A percentile compares a stretch with the other conserved stretches of the same genome.
phyloP scores from a whole-genome alignment of 2,797 vertebrate species.

The Poecilia picta region DNA sequence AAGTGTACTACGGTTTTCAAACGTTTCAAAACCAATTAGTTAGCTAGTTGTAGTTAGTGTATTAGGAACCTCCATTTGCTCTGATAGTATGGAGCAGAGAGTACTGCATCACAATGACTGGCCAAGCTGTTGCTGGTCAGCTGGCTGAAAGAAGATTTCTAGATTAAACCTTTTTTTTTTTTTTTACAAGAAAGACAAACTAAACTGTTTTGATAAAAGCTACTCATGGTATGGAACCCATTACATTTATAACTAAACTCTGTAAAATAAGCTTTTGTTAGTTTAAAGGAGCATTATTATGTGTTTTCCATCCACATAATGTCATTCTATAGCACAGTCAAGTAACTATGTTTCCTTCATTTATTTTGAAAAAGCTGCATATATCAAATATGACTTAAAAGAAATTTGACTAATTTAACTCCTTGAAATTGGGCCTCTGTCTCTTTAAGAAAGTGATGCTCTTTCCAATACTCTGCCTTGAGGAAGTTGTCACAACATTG shows the following conservation, averaged over 20 bases:
- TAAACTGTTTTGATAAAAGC: background rate
- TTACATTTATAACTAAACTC: background rate
- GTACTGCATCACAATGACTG: background rate
- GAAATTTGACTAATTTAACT: too few relatives aligned
- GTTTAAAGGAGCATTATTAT: background rate
- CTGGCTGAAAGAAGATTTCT: background rate
- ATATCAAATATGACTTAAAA: too few relatives aligned
- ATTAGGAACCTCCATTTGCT: background rate
- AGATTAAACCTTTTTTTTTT: background rate
- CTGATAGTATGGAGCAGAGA: background rate
- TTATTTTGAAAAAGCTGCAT: too few relatives aligned
- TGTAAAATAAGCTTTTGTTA: background rate
- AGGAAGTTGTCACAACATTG: too few relatives aligned
- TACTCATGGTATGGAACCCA: background rate
- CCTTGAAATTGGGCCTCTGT: too few relatives aligned
- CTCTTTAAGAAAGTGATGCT: too few relatives aligned
- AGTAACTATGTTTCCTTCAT: too few relatives aligned
- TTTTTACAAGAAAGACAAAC: background rate
- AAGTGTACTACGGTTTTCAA: background rate
- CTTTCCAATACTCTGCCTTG: too few relatives aligned
- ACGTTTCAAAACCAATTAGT: background rate
- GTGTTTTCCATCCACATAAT: too few relatives aligned
- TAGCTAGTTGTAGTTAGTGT: too few relatives aligned
- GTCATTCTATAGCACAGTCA: too few relatives aligned
- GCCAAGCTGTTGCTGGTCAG: background rate